Percentiles rank a stretch among this genome's conserved stretches.
phyloP scores from a whole-genome alignment of 2,888 invertebrate species.

The Scaptomyza reducta region DNA sequence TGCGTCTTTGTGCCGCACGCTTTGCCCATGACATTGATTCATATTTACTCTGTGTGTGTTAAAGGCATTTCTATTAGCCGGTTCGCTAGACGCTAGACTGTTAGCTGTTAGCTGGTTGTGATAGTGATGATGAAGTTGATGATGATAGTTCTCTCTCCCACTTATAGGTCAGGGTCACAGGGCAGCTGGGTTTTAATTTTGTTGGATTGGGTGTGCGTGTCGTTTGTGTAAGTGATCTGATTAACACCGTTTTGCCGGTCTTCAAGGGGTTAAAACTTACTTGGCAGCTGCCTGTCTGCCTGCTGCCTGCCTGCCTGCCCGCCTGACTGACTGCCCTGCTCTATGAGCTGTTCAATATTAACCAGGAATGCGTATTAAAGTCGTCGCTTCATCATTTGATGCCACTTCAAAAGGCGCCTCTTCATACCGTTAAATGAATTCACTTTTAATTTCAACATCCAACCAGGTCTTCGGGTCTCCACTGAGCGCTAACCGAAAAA shows the following conservation, averaged over 20 bases:
- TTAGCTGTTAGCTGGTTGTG: conserved; percentile 13
- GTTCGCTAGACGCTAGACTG: conserved; percentile 11
- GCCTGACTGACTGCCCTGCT: conserved; percentile 1
- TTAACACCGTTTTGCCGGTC: conserved; percentile 65
- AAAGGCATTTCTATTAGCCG: conserved; percentile 49
- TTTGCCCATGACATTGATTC: conserved; percentile 80
- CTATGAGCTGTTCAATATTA: conserved; percentile 12
- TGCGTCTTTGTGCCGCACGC: conserved; percentile 79
- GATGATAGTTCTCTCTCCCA: conserved; percentile 32
- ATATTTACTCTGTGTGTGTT: conserved; percentile 64
- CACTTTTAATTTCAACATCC: conserved; percentile 74
- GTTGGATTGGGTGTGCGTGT: conserved; percentile 52
- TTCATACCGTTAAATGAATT: conserved; percentile 77
- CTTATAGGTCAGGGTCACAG: conserved; percentile 50
- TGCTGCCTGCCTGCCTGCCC: neutral
- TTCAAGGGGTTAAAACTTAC: conserved; percentile 67
- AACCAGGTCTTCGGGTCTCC: conserved; percentile 15
- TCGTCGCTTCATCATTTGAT: conserved; percentile 53
- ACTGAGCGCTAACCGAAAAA: conserved; percentile 42
- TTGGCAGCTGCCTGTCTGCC: conserved; percentile 12
- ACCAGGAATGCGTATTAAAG: conserved; percentile 29
- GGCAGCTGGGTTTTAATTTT: conserved; percentile 13
- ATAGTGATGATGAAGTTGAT: conserved; percentile 1
- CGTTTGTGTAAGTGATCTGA: conserved; percentile 67
- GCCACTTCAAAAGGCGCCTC: conserved; percentile 78